These are phyloP conservation scores for Virgularia gustaviana DNA, from an alignment of 92 coral and sea anemone genomes.

Conservation along the genomic window DNA sequence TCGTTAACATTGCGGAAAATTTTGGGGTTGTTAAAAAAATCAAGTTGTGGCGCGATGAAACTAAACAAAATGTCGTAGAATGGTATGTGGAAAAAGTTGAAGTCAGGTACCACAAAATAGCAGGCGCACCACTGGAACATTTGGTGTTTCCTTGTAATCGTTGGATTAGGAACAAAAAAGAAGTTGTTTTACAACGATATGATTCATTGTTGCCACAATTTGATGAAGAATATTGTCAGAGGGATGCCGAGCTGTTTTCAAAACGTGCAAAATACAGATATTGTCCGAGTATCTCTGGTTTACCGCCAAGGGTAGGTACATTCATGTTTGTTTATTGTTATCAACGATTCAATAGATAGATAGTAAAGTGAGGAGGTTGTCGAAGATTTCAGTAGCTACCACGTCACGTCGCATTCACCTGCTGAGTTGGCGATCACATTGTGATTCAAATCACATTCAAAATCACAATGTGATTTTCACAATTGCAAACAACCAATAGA, in stretches of 20 bases:
- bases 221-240: constrained; percentile 71
- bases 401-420: constrained; percentile 93
- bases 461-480: no score
- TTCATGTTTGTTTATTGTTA: not conserved
- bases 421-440: no score
- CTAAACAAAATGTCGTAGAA: constrained; percentile 71
- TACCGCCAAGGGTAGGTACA: constrained; percentile 78
- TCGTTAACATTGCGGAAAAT: constrained; percentile 42
- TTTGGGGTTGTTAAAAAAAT: constrained; percentile 69
- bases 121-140: constrained; percentile 58
- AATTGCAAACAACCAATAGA: no score
- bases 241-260: constrained; percentile 88
- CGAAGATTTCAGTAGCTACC: not conserved
- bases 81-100: constrained; percentile 95
- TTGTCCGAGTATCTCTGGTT: constrained; percentile 60
- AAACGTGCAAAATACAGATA: constrained; percentile 92
- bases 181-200: constrained; percentile 55
- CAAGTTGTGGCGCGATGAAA: constrained; percentile 66
- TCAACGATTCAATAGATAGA: not conserved
- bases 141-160: constrained; percentile 86
- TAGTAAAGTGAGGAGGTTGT: no score
- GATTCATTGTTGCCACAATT: constrained; percentile 78
- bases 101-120: constrained; percentile 63
- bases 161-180: constrained; percentile 75
- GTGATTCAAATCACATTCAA: no score